Evolutionary conservation across 2,888 invertebrate genomes (phyloP).

Genomic region (Drosophila barbarae): DNA sequence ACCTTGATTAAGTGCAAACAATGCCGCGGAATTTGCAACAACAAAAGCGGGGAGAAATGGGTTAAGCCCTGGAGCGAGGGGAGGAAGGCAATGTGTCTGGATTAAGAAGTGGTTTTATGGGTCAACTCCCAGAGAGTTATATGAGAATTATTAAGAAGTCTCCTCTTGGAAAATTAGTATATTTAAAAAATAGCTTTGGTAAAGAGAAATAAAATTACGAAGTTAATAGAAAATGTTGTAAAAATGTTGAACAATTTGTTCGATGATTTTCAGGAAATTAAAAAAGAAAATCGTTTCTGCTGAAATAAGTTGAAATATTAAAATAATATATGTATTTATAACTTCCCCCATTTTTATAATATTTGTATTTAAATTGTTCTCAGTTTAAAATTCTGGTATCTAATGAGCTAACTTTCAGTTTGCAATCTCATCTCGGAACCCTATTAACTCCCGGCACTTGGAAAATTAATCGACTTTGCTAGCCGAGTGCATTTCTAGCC

Average conservation of each 20-base stretch:
- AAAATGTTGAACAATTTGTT: too few relatives aligned
- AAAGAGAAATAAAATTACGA: background rate
- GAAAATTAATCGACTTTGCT: slow-evolving; percentile 16
- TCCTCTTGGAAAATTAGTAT: background rate
- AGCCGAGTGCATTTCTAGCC: background rate
- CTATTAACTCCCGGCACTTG: background rate
- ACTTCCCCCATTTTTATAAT: too few relatives aligned
- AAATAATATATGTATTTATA: too few relatives aligned
- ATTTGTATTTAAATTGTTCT: too few relatives aligned
- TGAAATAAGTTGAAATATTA: too few relatives aligned
- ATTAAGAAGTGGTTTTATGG: slow-evolving; percentile 7
- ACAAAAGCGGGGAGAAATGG: slow-evolving; percentile 24
- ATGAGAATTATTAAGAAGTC: background rate
- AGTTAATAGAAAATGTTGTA: too few relatives aligned
- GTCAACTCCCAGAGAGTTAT: background rate
- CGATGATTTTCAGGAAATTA: too few relatives aligned
- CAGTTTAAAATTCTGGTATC: too few relatives aligned
- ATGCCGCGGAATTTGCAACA: slow-evolving; percentile 22
- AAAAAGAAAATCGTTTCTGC: too few relatives aligned
- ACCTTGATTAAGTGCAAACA: slow-evolving; percentile 37
- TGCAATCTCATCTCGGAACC: background rate
- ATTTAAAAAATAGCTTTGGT: background rate
- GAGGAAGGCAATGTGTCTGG: background rate
- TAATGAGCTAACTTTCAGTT: background rate
- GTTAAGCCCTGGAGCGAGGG: slow-evolving; percentile 6